phyloP scores from a whole-genome alignment of 2,888 invertebrate genomes.

The Pachliopta kotzebuea region DNA sequence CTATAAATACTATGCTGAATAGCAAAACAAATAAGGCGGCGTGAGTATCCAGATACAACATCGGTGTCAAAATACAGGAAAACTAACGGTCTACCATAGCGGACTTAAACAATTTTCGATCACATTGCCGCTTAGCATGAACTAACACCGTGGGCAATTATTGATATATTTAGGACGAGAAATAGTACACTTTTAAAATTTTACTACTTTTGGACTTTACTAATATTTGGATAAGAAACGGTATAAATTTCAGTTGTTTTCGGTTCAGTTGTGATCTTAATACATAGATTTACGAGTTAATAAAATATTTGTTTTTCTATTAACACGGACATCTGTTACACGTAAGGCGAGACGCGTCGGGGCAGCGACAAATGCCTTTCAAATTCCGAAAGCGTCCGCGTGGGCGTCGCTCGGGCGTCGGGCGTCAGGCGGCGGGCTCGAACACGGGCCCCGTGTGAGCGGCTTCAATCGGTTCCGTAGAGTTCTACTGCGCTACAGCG shows the following conservation, averaged over 20 bases:
- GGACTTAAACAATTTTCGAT: too few relatives aligned
- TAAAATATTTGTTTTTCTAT: conserved; percentile 58
- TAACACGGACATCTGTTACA: conserved; percentile 55
- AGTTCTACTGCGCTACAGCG: conserved; percentile 35
- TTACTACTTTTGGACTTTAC: background rate
- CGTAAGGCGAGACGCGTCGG: conserved; percentile 53
- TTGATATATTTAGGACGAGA: background rate
- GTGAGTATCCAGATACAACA: too few relatives aligned
- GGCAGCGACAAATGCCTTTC: conserved; percentile 74
- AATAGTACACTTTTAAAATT: background rate
- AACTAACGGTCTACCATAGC: too few relatives aligned
- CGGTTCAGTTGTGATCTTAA: conserved; percentile 23
- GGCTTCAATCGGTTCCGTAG: conserved; percentile 62
- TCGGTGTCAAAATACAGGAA: too few relatives aligned
- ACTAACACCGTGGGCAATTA: background rate
- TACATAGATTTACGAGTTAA: conserved; percentile 52
- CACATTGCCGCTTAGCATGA: background rate
- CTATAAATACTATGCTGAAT: too few relatives aligned
- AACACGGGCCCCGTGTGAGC: conserved; percentile 55
- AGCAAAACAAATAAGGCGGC: too few relatives aligned
- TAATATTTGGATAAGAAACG: conserved; percentile 5
- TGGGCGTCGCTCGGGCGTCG: conserved; percentile 61
- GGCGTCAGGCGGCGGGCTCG: too few relatives aligned
- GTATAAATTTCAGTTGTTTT: conserved; percentile 27
- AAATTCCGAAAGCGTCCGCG: conserved; percentile 69